Percentiles rank a stretch among this genome's conserved stretches.
These are phyloP conservation scores for Lichenostomus cassidix DNA, from an alignment of 2,113 vertebrate species.

Conservation along the genomic window DNA sequence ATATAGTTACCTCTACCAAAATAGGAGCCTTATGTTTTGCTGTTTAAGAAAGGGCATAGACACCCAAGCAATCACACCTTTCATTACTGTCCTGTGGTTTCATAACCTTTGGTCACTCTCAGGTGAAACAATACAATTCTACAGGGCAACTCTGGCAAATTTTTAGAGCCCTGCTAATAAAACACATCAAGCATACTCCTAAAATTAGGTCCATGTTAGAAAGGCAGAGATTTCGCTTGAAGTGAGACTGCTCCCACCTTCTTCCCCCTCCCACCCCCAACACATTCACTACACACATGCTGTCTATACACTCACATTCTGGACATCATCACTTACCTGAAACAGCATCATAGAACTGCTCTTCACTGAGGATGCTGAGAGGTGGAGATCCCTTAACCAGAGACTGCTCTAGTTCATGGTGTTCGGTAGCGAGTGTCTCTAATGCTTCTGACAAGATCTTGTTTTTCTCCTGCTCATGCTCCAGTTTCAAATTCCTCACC, in stretches of 20 bases:
- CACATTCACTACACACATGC: fast-evolving
- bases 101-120: background rate
- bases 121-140: background rate
- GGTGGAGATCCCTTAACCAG: constrained; percentile 78
- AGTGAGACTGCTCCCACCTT: background rate
- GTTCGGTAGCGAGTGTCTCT: constrained; percentile 85
- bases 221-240: background rate
- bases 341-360: constrained; percentile 91
- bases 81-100: background rate
- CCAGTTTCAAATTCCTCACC: constrained; percentile 90
- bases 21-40: background rate
- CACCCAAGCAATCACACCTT: background rate
- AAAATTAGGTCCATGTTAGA: background rate
- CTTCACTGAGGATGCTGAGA: constrained; percentile 79
- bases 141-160: background rate
- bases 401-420: constrained; percentile 85
- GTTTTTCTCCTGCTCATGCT: constrained; percentile 92
- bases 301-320: background rate
- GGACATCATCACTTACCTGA: constrained; percentile 81
- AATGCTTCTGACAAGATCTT: constrained; percentile 91
- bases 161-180: background rate
- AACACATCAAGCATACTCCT: background rate
- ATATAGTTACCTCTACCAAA: background rate
- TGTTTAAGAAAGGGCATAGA: background rate
- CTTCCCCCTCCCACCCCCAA: background rate